Base-by-base conservation (phyloP, 2,113 vertebrate species). In the Corythornis cristatus region DNA sequence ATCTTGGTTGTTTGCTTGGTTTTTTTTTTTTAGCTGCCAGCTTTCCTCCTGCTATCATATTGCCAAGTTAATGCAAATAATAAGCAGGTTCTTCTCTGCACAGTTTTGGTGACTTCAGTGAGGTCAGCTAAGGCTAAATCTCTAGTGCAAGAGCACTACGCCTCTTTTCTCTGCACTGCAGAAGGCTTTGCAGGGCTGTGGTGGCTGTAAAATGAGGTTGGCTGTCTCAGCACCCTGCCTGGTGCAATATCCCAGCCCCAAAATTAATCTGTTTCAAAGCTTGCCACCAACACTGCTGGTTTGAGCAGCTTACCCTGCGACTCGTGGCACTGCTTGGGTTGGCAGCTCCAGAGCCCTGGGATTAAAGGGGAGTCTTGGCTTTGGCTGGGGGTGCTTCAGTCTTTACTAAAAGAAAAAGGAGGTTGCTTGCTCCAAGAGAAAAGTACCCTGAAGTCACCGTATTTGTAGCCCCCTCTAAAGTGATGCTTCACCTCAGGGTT, bases 161-260 rank as follows among this genome's bases (percentile, higher is more conserved):
- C 11, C 61, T 29, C 26, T 64, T n/a, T 76, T n/a, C 48, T 35
- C 92, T 82, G 81, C 71, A 79, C 58, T 79, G 90, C 74, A 89
- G 86, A 91, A 83, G 12, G 29, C 57, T 95, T 84, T 78, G n/a
- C 86, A 90, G 66, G 46, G 56, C 37, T 89, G 33, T 37, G 50
- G 33, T 42, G 29, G 46, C 8, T 62, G 66, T 73, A 50, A 84
- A 87, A 37, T 50, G 74, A 72, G 23, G 31, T 31, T 31, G 64
- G 57, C 17, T 48, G 7, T 40, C 54, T 74, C 73, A 78, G 62
- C 86, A 45, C 45, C 53, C 75, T 42, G 37, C 45, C 58, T 80
- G 23, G 10, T 80, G 48, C 29, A 88, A 81, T 70, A 51, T 16
- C 68, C 9, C 42, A 65, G 35, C 54, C 37, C 40, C 48, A 56